phyloP scores from a whole-genome alignment of 2,797 vertebrate species.

The Peromyscus melanophrys region DNA sequence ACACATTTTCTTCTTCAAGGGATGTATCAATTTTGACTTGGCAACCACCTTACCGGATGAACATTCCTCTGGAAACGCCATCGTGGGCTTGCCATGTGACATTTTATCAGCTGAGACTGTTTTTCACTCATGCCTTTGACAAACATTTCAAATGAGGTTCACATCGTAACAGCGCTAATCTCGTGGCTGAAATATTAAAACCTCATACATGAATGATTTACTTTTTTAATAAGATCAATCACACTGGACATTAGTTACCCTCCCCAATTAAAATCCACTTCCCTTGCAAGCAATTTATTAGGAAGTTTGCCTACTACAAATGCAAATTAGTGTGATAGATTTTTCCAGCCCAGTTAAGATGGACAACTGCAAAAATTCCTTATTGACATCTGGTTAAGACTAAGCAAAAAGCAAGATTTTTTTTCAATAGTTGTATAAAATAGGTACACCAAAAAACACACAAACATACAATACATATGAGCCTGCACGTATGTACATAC shows the following conservation, averaged over 20 bases:
- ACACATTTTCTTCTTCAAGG: slow-evolving; percentile 39
- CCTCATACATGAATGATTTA: slow-evolving; percentile 72
- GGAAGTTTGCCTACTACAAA: slow-evolving; percentile 60
- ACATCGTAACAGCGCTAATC: slow-evolving; percentile 51
- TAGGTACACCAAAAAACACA: not conserved
- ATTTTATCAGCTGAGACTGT: slow-evolving; percentile 59
- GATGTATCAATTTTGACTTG: slow-evolving; percentile 45
- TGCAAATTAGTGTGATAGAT: slow-evolving; percentile 40
- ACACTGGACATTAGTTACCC: slow-evolving; percentile 68
- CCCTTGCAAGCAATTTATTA: slow-evolving; percentile 58
- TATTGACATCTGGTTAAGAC: not conserved
- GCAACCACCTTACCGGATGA: slow-evolving; percentile 24
- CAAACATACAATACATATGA: not conserved
- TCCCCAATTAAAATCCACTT: slow-evolving; percentile 71
- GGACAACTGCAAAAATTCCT: not conserved
- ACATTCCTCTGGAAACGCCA: slow-evolving; percentile 63
- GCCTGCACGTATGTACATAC: not conserved
- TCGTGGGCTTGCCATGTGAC: slow-evolving; percentile 31
- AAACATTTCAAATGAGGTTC: slow-evolving; percentile 78
- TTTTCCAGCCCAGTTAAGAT: slow-evolving; percentile 59
- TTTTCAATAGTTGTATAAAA: not conserved
- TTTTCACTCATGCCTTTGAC: slow-evolving; percentile 78
- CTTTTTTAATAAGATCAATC: slow-evolving; percentile 75
- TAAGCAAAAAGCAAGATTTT: not conserved
- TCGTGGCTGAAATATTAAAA: slow-evolving; percentile 76